Base-by-base conservation (phyloP, 2,113 vertebrate species). In the Hemiprocne comata region DNA sequence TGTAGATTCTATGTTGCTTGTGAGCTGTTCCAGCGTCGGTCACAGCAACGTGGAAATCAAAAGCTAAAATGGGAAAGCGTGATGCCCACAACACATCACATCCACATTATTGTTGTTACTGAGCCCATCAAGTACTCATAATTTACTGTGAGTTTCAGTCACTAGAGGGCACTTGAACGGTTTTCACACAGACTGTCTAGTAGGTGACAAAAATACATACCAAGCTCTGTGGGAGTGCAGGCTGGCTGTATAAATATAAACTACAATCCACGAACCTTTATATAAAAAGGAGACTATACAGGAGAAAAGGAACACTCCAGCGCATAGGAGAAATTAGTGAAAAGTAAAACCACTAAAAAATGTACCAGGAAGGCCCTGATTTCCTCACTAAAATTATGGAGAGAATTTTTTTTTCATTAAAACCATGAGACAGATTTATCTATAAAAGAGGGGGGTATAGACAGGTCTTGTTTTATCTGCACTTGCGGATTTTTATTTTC, bases 121-220 rank as follows among this genome's bases (percentile, higher is more conserved):
- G 18, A 4, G 9, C 60, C 48, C 38, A 17, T 79, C 54, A 60
- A 53, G 66, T 26, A 23, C 28, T 55, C 19, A 1, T 7, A n/a
- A 18, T 89, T 92, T 62, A 42, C 29, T 69, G 42, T 23, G 26
- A 60, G 29, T 62, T 93, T 81, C 61, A 65, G 77, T 89, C 94
- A 76, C 87, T 87, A 97, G 95, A 94, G 89, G 95, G 94, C 95
- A 94, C 84, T 72, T 93, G 61, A 81, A 69, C 2, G 18, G 62
- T 87, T 90, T 90, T 50, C 34, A 46, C 33, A 17, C 13, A 17
- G 46, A 20, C 17, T 18, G 40, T 29, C 34, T 11, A 36, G 14
- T 17, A 74, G 65, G 44, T 17, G 19, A 25, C 29, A 81, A n/a
- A 81, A 64, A 51, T 33, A 24, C 19, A 7, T n/a, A 38, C 18